phyloP scores from a whole-genome alignment of 1,140 invertebrate species.

The Phymastichus coffea region DNA sequence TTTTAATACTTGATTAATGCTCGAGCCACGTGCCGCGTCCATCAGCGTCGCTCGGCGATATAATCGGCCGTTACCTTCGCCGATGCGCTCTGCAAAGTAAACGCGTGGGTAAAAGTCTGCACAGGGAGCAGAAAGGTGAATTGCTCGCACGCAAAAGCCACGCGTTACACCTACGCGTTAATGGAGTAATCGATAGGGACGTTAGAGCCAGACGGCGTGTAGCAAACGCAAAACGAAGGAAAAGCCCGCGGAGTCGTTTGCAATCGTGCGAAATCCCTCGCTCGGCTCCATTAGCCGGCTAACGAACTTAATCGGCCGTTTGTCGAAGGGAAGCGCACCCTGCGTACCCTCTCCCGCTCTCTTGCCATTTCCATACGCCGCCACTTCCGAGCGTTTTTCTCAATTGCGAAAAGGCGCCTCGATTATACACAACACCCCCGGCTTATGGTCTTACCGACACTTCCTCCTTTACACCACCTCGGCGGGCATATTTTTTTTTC shows the following conservation, averaged over 20 bases:
- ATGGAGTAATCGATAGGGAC: slow-evolving; percentile 32
- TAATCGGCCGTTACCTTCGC: background rate
- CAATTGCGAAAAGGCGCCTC: slow-evolving; percentile 10
- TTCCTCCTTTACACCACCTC: slow-evolving; percentile 13
- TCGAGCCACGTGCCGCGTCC: background rate
- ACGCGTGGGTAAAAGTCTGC: too few relatives aligned
- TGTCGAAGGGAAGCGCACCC: slow-evolving; percentile 5
- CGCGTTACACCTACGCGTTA: slow-evolving; percentile 26
- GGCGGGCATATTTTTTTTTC: background rate
- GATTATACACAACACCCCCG: background rate
- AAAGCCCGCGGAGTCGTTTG: background rate
- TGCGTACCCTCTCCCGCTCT: background rate
- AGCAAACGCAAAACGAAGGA: background rate
- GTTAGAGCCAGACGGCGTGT: slow-evolving; percentile 12
- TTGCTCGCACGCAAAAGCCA: slow-evolving; percentile 1
- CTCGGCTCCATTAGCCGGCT: slow-evolving; percentile 14
- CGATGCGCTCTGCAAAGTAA: background rate
- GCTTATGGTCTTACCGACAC: slow-evolving; percentile 1
- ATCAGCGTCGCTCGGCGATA: background rate
- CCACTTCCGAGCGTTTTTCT: slow-evolving; percentile 4
- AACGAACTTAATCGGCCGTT: slow-evolving; percentile 22
- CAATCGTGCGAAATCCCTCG: slow-evolving; percentile 9
- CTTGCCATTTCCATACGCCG: slow-evolving; percentile 9
- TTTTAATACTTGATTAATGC: slow-evolving; percentile 14
- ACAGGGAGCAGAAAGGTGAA: background rate